These are phyloP conservation scores for Agraylea sexmaculata DNA, from an alignment of 1,140 invertebrate genomes.

Conservation along the genomic window DNA sequence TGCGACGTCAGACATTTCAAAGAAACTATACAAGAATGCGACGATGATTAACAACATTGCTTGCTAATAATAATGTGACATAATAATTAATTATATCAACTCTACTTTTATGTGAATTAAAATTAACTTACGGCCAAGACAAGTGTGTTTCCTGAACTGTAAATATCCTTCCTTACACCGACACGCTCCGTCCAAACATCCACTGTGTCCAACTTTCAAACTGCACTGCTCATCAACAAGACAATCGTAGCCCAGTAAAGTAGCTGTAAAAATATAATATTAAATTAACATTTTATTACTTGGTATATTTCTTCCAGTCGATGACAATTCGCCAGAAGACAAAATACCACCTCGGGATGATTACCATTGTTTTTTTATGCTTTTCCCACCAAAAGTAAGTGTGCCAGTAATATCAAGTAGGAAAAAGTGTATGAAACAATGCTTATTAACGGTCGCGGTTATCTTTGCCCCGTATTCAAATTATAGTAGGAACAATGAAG, in stretches of 20 bases:
- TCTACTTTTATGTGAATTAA: neutral
- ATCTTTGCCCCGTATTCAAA: too few species aligned
- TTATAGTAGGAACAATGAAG: too few species aligned
- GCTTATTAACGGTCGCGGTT: too few species aligned
- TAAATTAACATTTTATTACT: constrained; percentile 6
- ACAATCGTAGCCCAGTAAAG: constrained; percentile 64
- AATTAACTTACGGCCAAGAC: constrained; percentile 67
- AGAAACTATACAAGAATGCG: too few species aligned
- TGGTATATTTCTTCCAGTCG: constrained; percentile 7
- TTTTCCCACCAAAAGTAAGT: neutral
- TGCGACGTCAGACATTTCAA: too few species aligned
- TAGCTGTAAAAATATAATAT: constrained; percentile 43
- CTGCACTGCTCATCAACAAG: constrained; percentile 60
- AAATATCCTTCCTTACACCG: constrained; percentile 68
- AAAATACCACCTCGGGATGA: neutral
- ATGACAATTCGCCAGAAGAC: constrained; percentile 1
- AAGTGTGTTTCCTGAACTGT: constrained; percentile 77
- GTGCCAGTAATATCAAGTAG: neutral
- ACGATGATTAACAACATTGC: too few species aligned
- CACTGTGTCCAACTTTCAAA: constrained; percentile 67
- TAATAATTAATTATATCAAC: too few species aligned
- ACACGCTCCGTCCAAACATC: constrained; percentile 59
- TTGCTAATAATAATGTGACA: too few species aligned
- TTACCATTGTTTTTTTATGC: neutral
- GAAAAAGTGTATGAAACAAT: constrained; percentile 4